Evolutionary conservation across 1,140 invertebrate genomes (phyloP).

Genomic region (Latrodectus geometricus): DNA sequence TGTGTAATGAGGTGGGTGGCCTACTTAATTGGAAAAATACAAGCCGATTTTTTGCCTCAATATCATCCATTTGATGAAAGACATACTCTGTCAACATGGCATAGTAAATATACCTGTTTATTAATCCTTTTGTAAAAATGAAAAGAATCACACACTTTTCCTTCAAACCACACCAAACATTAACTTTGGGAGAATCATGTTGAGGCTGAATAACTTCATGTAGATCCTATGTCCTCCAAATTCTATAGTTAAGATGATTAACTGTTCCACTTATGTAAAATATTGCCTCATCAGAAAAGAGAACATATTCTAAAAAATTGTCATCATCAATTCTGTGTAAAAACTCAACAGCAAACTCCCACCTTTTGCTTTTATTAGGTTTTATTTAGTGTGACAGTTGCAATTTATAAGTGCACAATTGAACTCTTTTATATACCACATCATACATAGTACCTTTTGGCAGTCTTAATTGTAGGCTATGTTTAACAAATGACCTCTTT

Average conservation of each 20-base stretch:
- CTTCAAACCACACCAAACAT: conserved; percentile 10
- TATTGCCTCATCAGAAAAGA: conserved; percentile 23
- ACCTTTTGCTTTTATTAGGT: too few species aligned
- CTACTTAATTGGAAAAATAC: background rate
- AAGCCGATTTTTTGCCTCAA: background rate
- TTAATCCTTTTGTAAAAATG: conserved; percentile 17
- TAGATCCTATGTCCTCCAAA: conserved; percentile 30
- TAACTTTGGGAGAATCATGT: conserved; percentile 47
- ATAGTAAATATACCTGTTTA: conserved; percentile 24
- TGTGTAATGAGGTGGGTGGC: background rate
- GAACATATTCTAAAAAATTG: too few species aligned
- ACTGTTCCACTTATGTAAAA: conserved; percentile 23
- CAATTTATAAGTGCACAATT: too few species aligned
- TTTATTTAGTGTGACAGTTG: too few species aligned
- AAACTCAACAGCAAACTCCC: too few species aligned
- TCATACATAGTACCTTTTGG: too few species aligned
- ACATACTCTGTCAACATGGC: background rate
- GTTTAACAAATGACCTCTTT: too few species aligned
- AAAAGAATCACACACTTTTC: conserved; percentile 12
- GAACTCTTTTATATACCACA: too few species aligned
- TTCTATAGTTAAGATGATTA: conserved; percentile 36
- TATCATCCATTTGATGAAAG: background rate
- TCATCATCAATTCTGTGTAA: too few species aligned
- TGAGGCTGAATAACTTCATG: conserved; percentile 7
- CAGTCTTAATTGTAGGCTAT: too few species aligned